A percentile compares a stretch with the other conserved stretches of the same genome.
Conservation (phyloP, 2,888 invertebrate species). For the Anthoptus insignis region DNA sequence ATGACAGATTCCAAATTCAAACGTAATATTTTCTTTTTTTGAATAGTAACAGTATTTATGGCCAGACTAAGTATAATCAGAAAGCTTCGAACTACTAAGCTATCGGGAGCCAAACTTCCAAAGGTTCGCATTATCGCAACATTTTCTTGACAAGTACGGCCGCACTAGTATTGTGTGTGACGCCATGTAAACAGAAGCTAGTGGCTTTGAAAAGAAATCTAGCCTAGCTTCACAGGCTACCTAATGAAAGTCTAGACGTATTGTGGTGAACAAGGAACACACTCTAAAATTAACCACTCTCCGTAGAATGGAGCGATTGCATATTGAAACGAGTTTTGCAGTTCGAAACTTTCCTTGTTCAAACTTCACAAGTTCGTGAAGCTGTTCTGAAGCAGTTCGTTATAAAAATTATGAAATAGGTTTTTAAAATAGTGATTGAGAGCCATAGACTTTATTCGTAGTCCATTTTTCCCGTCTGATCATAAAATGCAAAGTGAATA, state of each 20-base stretch:
- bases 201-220: conserved; percentile 26
- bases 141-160: conserved; percentile 14
- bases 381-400: conserved; percentile 9
- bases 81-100: no score
- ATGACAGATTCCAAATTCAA: no score
- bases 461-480: no score
- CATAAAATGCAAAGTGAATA: no score
- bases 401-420: not conserved
- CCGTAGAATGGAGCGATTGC: conserved; percentile 9
- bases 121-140: not conserved
- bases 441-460: not conserved
- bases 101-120: no score
- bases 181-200: conserved; percentile 26
- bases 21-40: no score
- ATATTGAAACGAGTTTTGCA: conserved; percentile 13
- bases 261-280: conserved; percentile 49
- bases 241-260: conserved; percentile 71
- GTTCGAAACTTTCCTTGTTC: conserved; percentile 11
- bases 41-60: no score
- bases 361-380: conserved; percentile 24
- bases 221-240: conserved; percentile 24
- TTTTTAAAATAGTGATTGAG: not conserved
- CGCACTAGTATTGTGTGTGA: conserved; percentile 19
- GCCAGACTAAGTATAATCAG: no score
- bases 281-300: conserved; percentile 30